Conservation (phyloP, 2,113 vertebrate genomes). For the Orycteropus afer region DNA sequence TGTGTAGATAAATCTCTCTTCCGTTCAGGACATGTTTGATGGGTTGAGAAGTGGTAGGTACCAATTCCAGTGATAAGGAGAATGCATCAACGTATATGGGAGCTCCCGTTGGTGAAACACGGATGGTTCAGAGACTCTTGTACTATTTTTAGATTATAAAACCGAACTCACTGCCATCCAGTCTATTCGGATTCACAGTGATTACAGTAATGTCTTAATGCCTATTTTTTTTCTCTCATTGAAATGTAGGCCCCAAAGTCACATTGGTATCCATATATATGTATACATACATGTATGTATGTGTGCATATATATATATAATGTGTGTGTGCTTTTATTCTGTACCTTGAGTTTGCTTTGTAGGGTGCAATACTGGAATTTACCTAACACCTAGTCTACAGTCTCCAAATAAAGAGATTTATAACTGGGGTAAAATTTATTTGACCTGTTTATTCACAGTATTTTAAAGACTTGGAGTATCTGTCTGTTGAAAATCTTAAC, state of each 20-base stretch:
- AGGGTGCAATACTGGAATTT: not conserved
- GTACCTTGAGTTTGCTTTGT: constrained; percentile 6
- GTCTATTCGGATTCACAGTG: too few relatives aligned
- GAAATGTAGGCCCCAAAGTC: constrained; percentile 38
- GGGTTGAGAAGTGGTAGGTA: not conserved
- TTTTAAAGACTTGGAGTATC: not conserved
- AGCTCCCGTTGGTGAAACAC: not conserved
- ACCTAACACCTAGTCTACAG: not conserved
- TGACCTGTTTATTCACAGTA: not conserved
- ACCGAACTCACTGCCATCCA: too few relatives aligned
- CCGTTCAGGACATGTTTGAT: constrained; percentile 5
- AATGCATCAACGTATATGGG: not conserved
- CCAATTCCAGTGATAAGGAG: constrained; percentile 8
- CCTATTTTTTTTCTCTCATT: not conserved
- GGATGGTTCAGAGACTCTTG: not conserved
- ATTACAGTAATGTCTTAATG: not conserved
- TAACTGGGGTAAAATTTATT: not conserved
- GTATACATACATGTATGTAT: not conserved
- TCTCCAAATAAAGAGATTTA: not conserved
- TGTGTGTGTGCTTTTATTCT: not conserved
- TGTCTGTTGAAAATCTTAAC: constrained; percentile 11
- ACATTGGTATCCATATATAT: not conserved
- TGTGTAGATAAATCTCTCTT: constrained; percentile 50
- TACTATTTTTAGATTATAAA: constrained; percentile 48
- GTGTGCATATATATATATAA: not conserved